Evolutionary conservation across 1,140 invertebrate genomes (phyloP), one percentile per base, ranked within the genome.

Genomic region (Phymastichus coffea): DNA sequence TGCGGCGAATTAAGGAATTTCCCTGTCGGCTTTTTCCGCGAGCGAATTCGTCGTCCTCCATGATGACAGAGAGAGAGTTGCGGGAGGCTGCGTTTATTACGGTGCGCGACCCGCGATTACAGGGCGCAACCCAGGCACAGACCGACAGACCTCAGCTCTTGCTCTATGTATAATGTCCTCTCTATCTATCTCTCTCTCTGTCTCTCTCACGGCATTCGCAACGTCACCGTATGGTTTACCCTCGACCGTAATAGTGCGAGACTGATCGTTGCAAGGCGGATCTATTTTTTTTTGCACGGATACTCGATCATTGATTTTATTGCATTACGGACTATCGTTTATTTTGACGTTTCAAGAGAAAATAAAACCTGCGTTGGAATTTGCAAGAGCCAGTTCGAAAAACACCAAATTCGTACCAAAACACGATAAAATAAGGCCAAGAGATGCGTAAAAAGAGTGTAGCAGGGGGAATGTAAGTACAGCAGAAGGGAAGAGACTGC

Each of bases 61-160:
- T 79, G 77, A 80, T 80, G 75, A 80, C 74, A 80, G 74, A 68
- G 68, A n/a, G 40, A 23, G 22, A 25, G 20, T 9, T 23, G 20
- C 19, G 22, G 52, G 65, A 66, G 67, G 59, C 64, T 72, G 74
- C 75, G 79, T 79, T 80, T 79, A 79, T 78, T 79, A 76, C 76
- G 74, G 75, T 70, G 68, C 74, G 71, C 77, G 74, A 79, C 70
- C 76, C 69, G 48, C 73, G 70, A 80, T 80, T 80, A 80, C 76
- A 80, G 76, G 76, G 75, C 71, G n/a, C n/a, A n/a, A n/a, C n/a
- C n/a, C n/a, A n/a, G n/a, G n/a, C n/a, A n/a, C n/a, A 76, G 66
- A 17, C 30, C 54, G 52, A 64, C 49, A 8, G 23, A 41, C 38
- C 43, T 23, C 10, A 14, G 15, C 25, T 14, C 25, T 33, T 33